These are phyloP conservation scores for Asbolus verrucosus DNA, from an alignment of 1,140 invertebrate species.

Conservation along the genomic window DNA sequence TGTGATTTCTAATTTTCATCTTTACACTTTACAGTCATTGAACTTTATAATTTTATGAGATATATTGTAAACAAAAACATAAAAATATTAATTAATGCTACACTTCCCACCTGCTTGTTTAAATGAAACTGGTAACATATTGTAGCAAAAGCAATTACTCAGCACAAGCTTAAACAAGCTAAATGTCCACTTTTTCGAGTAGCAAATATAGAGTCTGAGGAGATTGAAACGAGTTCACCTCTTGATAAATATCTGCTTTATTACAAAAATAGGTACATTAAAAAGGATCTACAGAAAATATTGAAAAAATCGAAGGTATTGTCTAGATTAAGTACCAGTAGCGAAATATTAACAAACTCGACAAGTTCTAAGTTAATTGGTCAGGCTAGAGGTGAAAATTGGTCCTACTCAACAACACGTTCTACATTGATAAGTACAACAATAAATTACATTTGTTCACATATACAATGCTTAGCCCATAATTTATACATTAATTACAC, in stretches of 20 bases:
- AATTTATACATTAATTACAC: slow-evolving; percentile 35
- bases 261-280: slow-evolving; percentile 44
- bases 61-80: too few relatives aligned
- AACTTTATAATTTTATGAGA: too few relatives aligned
- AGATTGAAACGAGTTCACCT: too few relatives aligned
- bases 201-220: too few relatives aligned
- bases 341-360: slow-evolving; percentile 8
- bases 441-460: slow-evolving; percentile 39
- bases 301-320: slow-evolving; percentile 4
- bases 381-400: slow-evolving; percentile 31
- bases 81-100: too few relatives aligned
- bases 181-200: too few relatives aligned
- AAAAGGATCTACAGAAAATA: slow-evolving; percentile 20
- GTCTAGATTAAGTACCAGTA: slow-evolving; percentile 37
- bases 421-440: slow-evolving; percentile 20
- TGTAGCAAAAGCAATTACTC: too few relatives aligned
- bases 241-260: slow-evolving; percentile 15
- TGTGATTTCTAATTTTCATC: too few relatives aligned
- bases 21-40: too few relatives aligned
- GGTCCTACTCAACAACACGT: slow-evolving; percentile 22
- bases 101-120: too few relatives aligned
- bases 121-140: too few relatives aligned
- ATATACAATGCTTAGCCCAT: slow-evolving; percentile 33
- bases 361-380: slow-evolving; percentile 13
- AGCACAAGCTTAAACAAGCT: too few relatives aligned